phyloP scores from a whole-genome alignment of 2,888 invertebrate genomes.

The Leucozona laternaria region DNA sequence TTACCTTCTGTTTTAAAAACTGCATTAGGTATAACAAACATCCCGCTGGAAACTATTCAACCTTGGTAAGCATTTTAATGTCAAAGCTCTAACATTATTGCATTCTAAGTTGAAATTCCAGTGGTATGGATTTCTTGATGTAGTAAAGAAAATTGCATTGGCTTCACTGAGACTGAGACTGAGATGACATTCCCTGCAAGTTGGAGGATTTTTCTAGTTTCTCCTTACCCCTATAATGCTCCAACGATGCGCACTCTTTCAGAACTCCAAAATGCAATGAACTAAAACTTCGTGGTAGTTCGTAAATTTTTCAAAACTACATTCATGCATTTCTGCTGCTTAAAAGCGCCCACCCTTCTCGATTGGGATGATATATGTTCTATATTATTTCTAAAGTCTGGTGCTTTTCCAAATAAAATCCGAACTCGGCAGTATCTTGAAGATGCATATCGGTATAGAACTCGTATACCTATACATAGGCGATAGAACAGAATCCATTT shows the following conservation, averaged over 20 bases:
- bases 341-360: slow-evolving; percentile 37
- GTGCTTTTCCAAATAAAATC: slow-evolving; percentile 7
- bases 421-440: neutral
- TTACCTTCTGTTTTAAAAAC: neutral
- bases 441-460: neutral
- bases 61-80: slow-evolving; percentile 39
- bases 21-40: neutral
- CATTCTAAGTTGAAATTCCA: slow-evolving; percentile 56
- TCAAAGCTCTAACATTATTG: slow-evolving; percentile 54
- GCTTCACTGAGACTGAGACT: too few relatives aligned
- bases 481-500: slow-evolving; percentile 56
- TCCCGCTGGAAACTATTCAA: neutral
- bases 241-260: neutral
- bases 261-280: slow-evolving; percentile 57
- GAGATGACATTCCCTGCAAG: slow-evolving; percentile 32
- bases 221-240: neutral
- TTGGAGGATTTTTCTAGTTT: neutral
- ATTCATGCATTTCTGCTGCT: slow-evolving; percentile 37
- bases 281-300: slow-evolving; percentile 66
- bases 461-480: neutral
- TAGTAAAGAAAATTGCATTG: slow-evolving; percentile 55
- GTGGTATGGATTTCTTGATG: slow-evolving; percentile 13
- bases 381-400: slow-evolving; percentile 22
- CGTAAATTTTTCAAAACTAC: slow-evolving; percentile 64
- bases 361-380: neutral